Percentiles rank a stretch among this genome's conserved stretches.
These are phyloP conservation scores for Oncorhynchus keta DNA, from an alignment of 2,113 vertebrate species.

Conservation along the genomic window DNA sequence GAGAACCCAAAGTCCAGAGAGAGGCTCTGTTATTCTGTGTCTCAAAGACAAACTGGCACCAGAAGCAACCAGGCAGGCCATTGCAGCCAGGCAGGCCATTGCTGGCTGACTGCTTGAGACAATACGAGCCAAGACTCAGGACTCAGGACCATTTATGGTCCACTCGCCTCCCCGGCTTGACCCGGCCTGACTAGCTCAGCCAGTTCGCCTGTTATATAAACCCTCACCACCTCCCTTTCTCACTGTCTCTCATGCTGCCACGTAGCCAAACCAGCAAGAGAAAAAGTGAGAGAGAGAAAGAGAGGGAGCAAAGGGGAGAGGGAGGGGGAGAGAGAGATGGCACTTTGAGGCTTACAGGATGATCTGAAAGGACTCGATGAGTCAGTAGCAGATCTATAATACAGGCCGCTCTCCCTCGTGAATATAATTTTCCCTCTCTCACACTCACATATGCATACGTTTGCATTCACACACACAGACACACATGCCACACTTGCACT, in stretches of 20 bases:
- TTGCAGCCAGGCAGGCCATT: background rate
- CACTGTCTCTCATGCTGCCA: constrained; percentile 43
- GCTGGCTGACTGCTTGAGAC: constrained; percentile 4
- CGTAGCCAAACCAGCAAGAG: constrained; percentile 15
- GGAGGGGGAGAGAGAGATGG: background rate
- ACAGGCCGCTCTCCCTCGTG: too few relatives aligned
- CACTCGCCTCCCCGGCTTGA: background rate
- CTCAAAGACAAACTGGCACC: constrained; percentile 35
- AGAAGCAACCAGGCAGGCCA: constrained; percentile 1
- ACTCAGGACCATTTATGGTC: background rate
- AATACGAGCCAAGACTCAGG: background rate
- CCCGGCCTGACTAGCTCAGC: constrained; percentile 3
- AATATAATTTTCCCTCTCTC: too few relatives aligned
- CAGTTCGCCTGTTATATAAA: constrained; percentile 47
- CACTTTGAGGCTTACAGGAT: too few relatives aligned
- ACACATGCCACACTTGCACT: too few relatives aligned
- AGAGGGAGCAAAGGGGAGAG: constrained; percentile 5
- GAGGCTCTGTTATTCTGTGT: constrained; percentile 1
- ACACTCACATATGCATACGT: too few relatives aligned
- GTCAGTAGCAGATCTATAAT: too few relatives aligned
- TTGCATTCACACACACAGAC: too few relatives aligned
- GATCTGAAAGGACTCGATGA: too few relatives aligned
- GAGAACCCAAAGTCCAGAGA: constrained; percentile 27
- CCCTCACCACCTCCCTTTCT: constrained; percentile 18
- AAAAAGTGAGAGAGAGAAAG: background rate